Conservation (phyloP, 2,888 invertebrate species). For the Strigamia maritima region DNA sequence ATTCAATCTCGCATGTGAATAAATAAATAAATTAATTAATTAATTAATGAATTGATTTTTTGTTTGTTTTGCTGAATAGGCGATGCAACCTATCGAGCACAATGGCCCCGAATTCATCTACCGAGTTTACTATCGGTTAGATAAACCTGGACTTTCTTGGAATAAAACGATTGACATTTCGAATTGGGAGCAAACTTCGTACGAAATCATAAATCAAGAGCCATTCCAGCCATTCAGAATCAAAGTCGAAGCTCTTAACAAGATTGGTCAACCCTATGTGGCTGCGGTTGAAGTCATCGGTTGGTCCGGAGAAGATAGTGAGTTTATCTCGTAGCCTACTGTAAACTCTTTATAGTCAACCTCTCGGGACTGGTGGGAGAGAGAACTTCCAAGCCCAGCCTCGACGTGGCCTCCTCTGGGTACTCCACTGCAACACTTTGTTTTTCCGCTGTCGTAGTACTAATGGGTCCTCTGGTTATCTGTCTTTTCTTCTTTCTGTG, state of each 20-base stretch:
- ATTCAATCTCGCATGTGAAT: not conserved
- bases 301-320: constrained; percentile 86
- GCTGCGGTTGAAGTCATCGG: constrained; percentile 76
- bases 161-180: constrained; percentile 64
- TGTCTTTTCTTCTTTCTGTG: too few species aligned
- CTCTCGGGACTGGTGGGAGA: too few species aligned
- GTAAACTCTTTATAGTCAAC: too few species aligned
- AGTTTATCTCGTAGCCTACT: too few species aligned
- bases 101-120: constrained; percentile 94
- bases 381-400: too few species aligned
- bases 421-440: too few species aligned
- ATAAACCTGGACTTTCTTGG: constrained; percentile 70
- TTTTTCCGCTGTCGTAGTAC: too few species aligned
- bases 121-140: constrained; percentile 77
- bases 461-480: too few species aligned
- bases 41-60: too few species aligned
- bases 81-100: constrained; percentile 94
- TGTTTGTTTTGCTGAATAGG: too few species aligned
- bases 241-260: constrained; percentile 87
- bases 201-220: constrained; percentile 73
- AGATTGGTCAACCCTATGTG: constrained; percentile 77
- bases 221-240: constrained; percentile 87
- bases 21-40: constrained; percentile 42
- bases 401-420: too few species aligned
- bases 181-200: constrained; percentile 71